Conservation (phyloP, 2,888 invertebrate genomes). For the Dicyrtomina minuta region DNA sequence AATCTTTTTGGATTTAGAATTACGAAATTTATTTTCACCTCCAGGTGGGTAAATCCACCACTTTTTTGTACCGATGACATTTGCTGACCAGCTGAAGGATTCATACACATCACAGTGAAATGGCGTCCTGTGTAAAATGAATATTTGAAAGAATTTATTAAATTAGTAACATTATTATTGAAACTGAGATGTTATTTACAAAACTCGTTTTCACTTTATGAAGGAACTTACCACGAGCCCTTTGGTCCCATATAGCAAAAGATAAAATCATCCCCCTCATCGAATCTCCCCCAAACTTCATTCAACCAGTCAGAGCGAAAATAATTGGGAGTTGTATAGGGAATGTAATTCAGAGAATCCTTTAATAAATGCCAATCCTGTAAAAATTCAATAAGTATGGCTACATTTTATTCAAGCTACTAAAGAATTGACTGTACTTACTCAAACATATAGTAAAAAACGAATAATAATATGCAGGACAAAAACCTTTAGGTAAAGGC, state of each 20-base stretch:
- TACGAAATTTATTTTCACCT: slow-evolving; percentile 64
- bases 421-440: too few relatives aligned
- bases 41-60: slow-evolving; percentile 89
- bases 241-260: slow-evolving; percentile 98
- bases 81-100: slow-evolving; percentile 97
- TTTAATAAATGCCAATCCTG: slow-evolving; percentile 82
- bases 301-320: slow-evolving; percentile 95
- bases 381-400: too few relatives aligned
- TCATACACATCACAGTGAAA: slow-evolving; percentile 94
- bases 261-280: slow-evolving; percentile 93
- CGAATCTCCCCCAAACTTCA: slow-evolving; percentile 71
- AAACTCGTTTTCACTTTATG: too few relatives aligned
- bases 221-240: slow-evolving; percentile 74
- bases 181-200: too few relatives aligned
- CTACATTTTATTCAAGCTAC: too few relatives aligned
- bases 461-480: too few relatives aligned
- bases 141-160: too few relatives aligned
- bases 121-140: slow-evolving; percentile 75
- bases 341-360: slow-evolving; percentile 60
- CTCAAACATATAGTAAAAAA: too few relatives aligned
- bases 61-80: slow-evolving; percentile 83
- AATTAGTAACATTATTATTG: too few relatives aligned
- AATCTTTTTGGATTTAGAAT: slow-evolving; percentile 27
- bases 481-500: slow-evolving; percentile 78
- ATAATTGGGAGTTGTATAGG: slow-evolving; percentile 76